A percentile compares a stretch with the other conserved stretches of the same genome.
Conservation (phyloP, 2,797 vertebrate genomes). For the Numenius phaeopus region DNA sequence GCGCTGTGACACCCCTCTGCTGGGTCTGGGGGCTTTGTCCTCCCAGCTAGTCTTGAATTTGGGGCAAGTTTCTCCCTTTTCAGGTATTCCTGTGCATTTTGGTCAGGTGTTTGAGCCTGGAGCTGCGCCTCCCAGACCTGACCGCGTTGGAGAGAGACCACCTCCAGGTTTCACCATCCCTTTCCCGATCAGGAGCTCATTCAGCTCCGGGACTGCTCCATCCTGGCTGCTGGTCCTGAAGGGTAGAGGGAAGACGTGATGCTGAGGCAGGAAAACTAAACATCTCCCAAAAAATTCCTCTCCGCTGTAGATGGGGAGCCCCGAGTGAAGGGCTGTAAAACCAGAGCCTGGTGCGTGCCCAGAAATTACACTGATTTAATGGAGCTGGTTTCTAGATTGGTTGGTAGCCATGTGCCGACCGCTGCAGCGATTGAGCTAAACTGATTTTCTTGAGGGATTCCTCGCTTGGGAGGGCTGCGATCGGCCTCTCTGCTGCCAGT, state of each 20-base stretch:
- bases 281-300: not conserved
- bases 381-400: not conserved
- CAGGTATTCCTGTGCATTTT: not conserved
- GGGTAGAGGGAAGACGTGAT: not conserved
- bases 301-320: not conserved
- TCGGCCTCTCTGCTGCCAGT: not conserved
- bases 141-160: fast-evolving
- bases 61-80: not conserved
- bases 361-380: not conserved
- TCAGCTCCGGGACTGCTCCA: not conserved
- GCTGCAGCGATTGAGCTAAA: not conserved
- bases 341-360: not conserved
- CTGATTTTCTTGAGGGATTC: not conserved
- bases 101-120: not conserved
- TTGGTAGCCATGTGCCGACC: not conserved
- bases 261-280: not conserved
- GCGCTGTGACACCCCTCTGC: conserved; percentile 18
- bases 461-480: not conserved
- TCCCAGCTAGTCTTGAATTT: not conserved
- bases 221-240: not conserved
- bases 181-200: not conserved
- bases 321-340: not conserved
- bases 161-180: fast-evolving
- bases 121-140: not conserved
- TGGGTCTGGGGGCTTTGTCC: not conserved